Evolutionary conservation across 2,888 invertebrate genomes (phyloP).

Genomic region (Polietes domitor): DNA sequence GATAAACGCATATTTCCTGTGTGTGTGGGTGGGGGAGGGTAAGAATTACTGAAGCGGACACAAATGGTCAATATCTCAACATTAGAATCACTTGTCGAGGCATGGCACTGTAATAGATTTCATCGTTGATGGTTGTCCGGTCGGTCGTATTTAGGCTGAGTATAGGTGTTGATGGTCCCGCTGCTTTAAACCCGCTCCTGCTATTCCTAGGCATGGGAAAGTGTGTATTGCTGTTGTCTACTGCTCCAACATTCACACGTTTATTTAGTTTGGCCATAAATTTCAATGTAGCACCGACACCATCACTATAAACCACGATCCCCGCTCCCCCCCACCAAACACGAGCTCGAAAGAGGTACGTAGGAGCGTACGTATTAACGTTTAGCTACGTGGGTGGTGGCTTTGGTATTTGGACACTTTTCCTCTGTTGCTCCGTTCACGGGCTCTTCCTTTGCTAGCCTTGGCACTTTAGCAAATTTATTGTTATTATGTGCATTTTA

Average conservation of each 20-base stretch:
- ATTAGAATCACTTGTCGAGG: conserved; percentile 24
- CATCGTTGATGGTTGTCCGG: neutral
- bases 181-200: neutral
- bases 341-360: neutral
- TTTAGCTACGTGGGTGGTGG: conserved; percentile 4
- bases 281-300: conserved; percentile 53
- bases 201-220: conserved; percentile 31
- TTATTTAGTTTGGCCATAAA: conserved; percentile 59
- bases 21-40: neutral
- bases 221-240: conserved; percentile 51
- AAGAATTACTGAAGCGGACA: neutral
- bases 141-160: neutral
- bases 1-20: conserved; percentile 6
- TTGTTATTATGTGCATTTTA: conserved; percentile 67
- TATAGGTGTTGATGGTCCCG: neutral
- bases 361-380: neutral
- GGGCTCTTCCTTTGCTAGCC: neutral
- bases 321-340: neutral
- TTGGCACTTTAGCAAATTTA: conserved; percentile 59
- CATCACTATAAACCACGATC: too few relatives aligned
- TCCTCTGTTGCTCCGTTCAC: neutral
- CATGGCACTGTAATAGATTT: neutral
- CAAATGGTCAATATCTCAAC: neutral
- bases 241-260: conserved; percentile 56
- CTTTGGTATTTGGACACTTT: neutral